These are phyloP conservation scores for Drosophila sp. DNA, from an alignment of 1,140 invertebrate genomes.

Conservation along the genomic window DNA sequence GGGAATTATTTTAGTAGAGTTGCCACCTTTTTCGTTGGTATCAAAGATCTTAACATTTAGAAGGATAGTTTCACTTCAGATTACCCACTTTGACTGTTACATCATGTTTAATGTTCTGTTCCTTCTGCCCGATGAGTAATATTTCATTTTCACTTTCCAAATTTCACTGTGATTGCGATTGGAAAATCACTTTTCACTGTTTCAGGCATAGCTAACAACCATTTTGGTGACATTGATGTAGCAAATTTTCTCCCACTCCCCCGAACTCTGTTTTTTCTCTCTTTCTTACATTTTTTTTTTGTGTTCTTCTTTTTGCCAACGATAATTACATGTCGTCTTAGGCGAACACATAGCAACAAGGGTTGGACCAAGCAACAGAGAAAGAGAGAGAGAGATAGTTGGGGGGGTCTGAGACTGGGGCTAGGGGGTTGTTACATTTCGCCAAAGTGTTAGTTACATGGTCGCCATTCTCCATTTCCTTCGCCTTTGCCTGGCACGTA, in stretches of 20 bases:
- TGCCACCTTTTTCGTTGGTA: too few species aligned
- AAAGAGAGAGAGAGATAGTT: not conserved
- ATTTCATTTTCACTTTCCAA: too few species aligned
- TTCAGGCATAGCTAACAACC: not conserved
- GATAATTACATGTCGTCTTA: constrained; percentile 80
- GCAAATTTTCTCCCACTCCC: constrained; percentile 18
- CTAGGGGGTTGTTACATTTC: constrained; percentile 19
- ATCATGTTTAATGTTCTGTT: too few species aligned
- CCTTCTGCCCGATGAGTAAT: too few species aligned
- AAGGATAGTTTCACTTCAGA: too few species aligned
- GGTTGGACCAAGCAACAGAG: not conserved
- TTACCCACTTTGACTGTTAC: too few species aligned
- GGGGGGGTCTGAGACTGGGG: not conserved
- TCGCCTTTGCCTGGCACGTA: constrained; percentile 59
- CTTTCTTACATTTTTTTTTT: not conserved
- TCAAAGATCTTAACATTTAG: too few species aligned
- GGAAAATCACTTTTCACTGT: not conserved
- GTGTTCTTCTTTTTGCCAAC: constrained; percentile 42
- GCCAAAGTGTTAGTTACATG: constrained; percentile 77
- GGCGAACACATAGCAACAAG: constrained; percentile 32
- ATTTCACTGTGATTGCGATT: constrained; percentile 1
- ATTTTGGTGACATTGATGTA: constrained; percentile 32
- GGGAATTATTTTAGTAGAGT: too few species aligned
- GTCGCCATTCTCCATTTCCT: constrained; percentile 38
- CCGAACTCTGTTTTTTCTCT: not conserved